Conservation (phyloP, 35 echinoderm and acorn worm species). For the Strongylocentrotus purpuratus region DNA sequence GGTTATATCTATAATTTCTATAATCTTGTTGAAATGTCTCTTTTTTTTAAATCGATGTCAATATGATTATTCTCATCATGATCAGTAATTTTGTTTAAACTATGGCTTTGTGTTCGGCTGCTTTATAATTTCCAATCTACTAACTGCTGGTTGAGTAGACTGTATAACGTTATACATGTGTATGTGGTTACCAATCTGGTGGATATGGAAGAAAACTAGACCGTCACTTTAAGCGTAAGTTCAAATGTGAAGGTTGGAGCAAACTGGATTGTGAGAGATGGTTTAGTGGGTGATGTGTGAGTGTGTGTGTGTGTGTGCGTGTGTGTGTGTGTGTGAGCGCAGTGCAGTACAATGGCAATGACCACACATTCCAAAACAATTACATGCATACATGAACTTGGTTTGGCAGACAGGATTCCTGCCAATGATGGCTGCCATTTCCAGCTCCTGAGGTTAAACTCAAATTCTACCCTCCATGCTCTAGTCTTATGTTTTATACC, state of each 20-base stretch:
- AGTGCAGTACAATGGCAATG: neutral
- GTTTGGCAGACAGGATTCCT: slow-evolving; percentile 29
- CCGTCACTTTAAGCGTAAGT: neutral
- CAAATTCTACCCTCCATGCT: neutral
- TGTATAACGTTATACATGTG: neutral
- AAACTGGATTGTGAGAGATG: neutral
- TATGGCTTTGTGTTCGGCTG: too few relatives aligned
- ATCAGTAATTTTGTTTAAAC: too few relatives aligned
- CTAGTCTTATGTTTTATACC: neutral
- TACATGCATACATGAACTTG: slow-evolving; percentile 45
- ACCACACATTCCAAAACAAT: slow-evolving; percentile 47
- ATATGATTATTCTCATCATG: too few relatives aligned
- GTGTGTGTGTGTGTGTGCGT: neutral
- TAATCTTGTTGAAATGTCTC: too few relatives aligned
- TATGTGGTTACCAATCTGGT: neutral
- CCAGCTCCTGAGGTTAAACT: slow-evolving; percentile 43
- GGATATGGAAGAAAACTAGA: neutral
- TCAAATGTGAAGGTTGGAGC: neutral
- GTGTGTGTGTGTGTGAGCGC: neutral
- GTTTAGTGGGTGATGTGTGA: neutral
- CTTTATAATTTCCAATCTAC: neutral
- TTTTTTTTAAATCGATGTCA: too few relatives aligned
- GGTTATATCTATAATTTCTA: too few relatives aligned
- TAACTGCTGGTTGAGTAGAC: neutral
- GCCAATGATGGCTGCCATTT: slow-evolving; percentile 28